phyloP scores from a whole-genome alignment of 2,113 vertebrate genomes.

The Pampusana beccarii region DNA sequence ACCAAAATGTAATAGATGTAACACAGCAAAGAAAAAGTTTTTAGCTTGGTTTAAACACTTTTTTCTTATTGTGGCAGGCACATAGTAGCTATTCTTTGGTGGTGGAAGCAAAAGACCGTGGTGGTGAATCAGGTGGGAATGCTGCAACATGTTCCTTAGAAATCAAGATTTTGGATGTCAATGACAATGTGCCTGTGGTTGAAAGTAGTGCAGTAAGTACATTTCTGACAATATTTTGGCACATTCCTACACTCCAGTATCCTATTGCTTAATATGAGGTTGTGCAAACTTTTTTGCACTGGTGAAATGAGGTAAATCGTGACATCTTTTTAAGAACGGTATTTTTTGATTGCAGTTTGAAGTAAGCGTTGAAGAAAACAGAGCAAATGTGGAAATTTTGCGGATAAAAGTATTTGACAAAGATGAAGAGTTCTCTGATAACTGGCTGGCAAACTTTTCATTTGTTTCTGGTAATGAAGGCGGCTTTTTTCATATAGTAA shows the following conservation, averaged over 20 bases:
- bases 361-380: constrained; percentile 86
- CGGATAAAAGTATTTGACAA: constrained; percentile 83
- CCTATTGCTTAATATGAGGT: neutral
- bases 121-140: constrained; percentile 44
- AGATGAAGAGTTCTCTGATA: constrained; percentile 85
- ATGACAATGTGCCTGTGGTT: constrained; percentile 79
- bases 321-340: neutral
- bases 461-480: constrained; percentile 90
- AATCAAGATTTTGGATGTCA: constrained; percentile 81
- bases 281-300: neutral
- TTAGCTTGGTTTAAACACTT: neutral
- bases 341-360: constrained; percentile 77
- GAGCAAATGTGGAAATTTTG: constrained; percentile 80
- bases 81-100: constrained; percentile 73
- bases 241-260: neutral
- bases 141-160: constrained; percentile 64
- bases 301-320: neutral
- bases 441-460: constrained; percentile 86
- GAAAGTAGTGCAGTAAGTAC: constrained; percentile 65
- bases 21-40: neutral
- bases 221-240: neutral
- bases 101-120: constrained; percentile 76
- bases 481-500: constrained; percentile 86
- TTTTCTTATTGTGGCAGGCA: constrained; percentile 47
- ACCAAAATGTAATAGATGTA: neutral